Evolutionary conservation across 2,888 invertebrate genomes (phyloP).

Genomic region (Zeuzera pyrina): DNA sequence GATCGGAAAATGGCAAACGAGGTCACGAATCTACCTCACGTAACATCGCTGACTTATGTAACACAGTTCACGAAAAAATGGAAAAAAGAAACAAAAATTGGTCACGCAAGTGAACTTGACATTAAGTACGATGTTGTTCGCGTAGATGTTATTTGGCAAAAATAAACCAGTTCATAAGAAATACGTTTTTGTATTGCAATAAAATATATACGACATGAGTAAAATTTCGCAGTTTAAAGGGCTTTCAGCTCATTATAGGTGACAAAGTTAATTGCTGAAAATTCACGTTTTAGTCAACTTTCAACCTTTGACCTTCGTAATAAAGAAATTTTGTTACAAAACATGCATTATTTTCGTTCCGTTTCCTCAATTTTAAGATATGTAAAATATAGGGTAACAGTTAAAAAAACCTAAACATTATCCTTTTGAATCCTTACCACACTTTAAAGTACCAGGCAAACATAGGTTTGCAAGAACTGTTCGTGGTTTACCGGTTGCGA

Average conservation of each 20-base stretch:
- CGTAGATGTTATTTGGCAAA: slow-evolving; percentile 5
- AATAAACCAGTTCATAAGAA: background rate
- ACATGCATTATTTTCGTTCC: too few relatives aligned
- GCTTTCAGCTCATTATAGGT: too few relatives aligned
- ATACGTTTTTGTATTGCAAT: too few relatives aligned
- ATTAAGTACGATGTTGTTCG: slow-evolving; percentile 11
- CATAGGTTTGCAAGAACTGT: slow-evolving; percentile 37
- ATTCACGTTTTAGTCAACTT: too few relatives aligned
- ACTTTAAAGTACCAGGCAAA: slow-evolving; percentile 46
- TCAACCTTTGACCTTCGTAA: too few relatives aligned
- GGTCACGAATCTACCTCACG: slow-evolving; percentile 6
- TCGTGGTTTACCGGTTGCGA: slow-evolving; percentile 44
- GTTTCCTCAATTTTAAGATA: too few relatives aligned
- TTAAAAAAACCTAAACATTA: too few relatives aligned
- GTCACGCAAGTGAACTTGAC: slow-evolving; percentile 15
- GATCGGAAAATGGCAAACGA: slow-evolving; percentile 9
- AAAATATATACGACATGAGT: too few relatives aligned
- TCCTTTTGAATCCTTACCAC: slow-evolving; percentile 52
- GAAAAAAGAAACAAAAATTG: slow-evolving; percentile 11
- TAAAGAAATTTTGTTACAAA: too few relatives aligned
- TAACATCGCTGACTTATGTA: slow-evolving; percentile 2
- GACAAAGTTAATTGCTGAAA: too few relatives aligned
- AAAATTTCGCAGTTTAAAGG: too few relatives aligned
- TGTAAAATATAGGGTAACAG: too few relatives aligned
- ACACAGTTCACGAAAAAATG: slow-evolving; percentile 11